Evolutionary conservation across 2,888 invertebrate species (phyloP).

Genomic region (Dinocampus coccinellae): DNA sequence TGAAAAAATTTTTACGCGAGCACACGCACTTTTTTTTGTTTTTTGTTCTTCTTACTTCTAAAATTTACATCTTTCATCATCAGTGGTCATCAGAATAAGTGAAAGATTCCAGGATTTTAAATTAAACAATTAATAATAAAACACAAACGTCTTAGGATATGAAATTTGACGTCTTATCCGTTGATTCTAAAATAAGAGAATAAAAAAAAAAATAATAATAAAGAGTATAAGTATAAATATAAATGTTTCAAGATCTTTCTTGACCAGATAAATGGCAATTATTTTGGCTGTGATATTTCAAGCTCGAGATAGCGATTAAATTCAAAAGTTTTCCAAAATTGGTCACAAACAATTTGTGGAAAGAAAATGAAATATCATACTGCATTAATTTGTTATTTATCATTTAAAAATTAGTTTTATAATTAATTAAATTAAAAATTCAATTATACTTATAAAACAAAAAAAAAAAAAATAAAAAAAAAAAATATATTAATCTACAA

Average conservation of each 20-base stretch:
- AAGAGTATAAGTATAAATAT: neutral
- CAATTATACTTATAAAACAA: too few species aligned
- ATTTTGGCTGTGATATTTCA: neutral
- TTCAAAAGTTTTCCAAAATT: too few species aligned
- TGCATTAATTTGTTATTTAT: neutral
- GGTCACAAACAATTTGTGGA: neutral
- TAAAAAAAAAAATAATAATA: neutral
- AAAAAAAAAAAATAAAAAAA: too few species aligned
- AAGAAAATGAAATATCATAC: neutral
- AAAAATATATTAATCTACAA: neutral
- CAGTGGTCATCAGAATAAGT: neutral
- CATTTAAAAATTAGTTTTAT: neutral
- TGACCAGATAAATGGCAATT: neutral
- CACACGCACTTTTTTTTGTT: neutral
- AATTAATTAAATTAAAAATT: neutral
- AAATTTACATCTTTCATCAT: neutral
- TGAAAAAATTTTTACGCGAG: neutral
- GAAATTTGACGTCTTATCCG: neutral
- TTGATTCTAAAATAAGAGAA: neutral
- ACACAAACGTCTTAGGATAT: slow-evolving; percentile 1
- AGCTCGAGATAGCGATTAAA: neutral
- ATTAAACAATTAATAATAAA: neutral
- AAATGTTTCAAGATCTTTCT: neutral
- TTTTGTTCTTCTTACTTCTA: neutral
- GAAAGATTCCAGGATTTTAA: neutral